Evolutionary conservation across 2,888 invertebrate species (phyloP).

Genomic region (Ernsta delagoae): DNA sequence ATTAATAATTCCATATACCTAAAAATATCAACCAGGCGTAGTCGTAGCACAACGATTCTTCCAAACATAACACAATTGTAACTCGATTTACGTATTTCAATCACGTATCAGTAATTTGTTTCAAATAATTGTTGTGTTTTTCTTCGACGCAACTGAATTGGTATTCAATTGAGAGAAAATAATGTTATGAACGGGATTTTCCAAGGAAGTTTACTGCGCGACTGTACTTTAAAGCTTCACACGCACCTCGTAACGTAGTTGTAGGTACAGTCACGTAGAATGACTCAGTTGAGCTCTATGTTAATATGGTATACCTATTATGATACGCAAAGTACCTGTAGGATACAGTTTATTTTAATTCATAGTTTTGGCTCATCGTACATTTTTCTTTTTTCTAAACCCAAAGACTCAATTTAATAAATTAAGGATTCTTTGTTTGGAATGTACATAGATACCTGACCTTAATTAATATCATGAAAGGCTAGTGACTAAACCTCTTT

Average conservation of each 20-base stretch:
- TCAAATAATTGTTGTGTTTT: slow-evolving; percentile 15
- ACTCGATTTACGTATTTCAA: not conserved
- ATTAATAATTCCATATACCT: too few species aligned
- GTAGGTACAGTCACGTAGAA: slow-evolving; percentile 68
- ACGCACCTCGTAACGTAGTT: slow-evolving; percentile 49
- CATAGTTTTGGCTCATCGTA: too few species aligned
- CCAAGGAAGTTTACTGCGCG: slow-evolving; percentile 60
- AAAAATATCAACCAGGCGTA: too few species aligned
- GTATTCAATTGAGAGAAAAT: slow-evolving; percentile 33
- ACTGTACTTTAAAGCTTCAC: slow-evolving; percentile 59
- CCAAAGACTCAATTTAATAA: too few species aligned
- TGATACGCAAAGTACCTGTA: too few species aligned
- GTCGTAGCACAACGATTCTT: not conserved
- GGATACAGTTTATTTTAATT: too few species aligned
- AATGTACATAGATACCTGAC: too few species aligned
- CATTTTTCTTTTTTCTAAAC: too few species aligned
- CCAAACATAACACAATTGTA: not conserved
- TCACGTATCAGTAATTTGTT: slow-evolving; percentile 13
- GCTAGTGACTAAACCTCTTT: too few species aligned
- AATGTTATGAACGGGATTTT: slow-evolving; percentile 59
- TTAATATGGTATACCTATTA: too few species aligned
- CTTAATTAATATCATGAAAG: too few species aligned
- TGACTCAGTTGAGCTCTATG: slow-evolving; percentile 49
- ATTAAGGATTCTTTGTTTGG: too few species aligned
- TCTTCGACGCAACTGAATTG: slow-evolving; percentile 2